A percentile compares a stretch with the other conserved stretches of the same genome.
phyloP scores from a whole-genome alignment of 2,113 vertebrate species.

The Labeo rohita region DNA sequence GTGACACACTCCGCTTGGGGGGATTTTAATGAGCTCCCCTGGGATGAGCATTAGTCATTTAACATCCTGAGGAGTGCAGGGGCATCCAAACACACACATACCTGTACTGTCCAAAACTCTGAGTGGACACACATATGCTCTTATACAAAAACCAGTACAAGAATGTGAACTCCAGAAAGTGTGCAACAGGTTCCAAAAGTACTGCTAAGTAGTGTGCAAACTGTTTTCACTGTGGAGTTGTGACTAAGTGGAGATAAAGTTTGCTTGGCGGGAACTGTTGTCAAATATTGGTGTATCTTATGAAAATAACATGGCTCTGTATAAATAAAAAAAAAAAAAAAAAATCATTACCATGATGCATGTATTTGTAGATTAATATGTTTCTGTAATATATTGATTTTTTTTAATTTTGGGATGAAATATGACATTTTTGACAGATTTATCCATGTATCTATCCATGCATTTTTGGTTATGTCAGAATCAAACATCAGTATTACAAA shows the following conservation, averaged over 20 bases:
- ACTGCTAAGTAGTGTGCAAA: neutral
- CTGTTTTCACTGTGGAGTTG: neutral
- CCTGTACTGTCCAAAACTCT: conserved; percentile 3
- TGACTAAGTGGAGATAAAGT: neutral
- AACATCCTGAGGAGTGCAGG: conserved; percentile 63
- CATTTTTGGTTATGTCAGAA: too few species aligned
- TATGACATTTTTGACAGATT: too few species aligned
- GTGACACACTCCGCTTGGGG: conserved; percentile 56
- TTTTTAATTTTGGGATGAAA: too few species aligned
- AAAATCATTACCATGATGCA: too few species aligned
- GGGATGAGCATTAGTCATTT: conserved; percentile 61
- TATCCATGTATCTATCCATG: too few species aligned
- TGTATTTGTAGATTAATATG: too few species aligned
- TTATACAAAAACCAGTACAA: neutral
- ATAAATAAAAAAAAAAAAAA: too few species aligned
- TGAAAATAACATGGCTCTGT: too few species aligned
- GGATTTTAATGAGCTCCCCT: conserved; percentile 77
- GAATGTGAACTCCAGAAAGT: neutral
- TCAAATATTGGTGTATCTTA: neutral
- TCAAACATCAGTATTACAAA: too few species aligned
- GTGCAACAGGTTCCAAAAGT: neutral
- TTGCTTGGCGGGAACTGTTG: neutral
- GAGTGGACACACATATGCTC: conserved; percentile 19
- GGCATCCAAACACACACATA: conserved; percentile 32
- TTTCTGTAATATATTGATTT: too few species aligned